These are phyloP conservation scores for Amiota minor DNA, from an alignment of 2,888 invertebrate genomes.

Conservation along the genomic window DNA sequence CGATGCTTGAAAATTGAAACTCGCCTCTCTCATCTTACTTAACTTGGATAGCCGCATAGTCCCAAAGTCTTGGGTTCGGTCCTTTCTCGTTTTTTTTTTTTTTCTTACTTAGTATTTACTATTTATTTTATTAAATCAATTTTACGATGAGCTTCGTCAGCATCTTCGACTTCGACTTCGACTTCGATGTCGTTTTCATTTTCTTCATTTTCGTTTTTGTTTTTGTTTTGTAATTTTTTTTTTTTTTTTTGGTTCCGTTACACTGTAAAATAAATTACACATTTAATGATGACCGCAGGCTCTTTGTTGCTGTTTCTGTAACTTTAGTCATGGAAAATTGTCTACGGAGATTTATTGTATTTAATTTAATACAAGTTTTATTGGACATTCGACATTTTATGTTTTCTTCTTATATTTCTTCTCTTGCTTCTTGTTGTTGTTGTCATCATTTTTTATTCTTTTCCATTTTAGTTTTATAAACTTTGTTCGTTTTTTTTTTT, in stretches of 20 bases:
- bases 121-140: constrained; percentile 62
- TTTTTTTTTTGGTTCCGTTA: constrained; percentile 42
- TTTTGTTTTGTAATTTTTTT: constrained; percentile 38
- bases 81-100: not conserved
- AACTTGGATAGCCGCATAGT: too few relatives aligned
- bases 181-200: not conserved
- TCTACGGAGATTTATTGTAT: constrained; percentile 56
- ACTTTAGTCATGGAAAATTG: constrained; percentile 9
- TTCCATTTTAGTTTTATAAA: not conserved
- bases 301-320: constrained; percentile 58
- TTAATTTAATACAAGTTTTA: constrained; percentile 63
- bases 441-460: not conserved
- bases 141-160: constrained; percentile 44
- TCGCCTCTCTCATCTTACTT: constrained; percentile 44
- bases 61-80: not conserved
- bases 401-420: not conserved
- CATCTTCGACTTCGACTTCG: constrained; percentile 10
- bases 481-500: not conserved
- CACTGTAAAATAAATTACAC: constrained; percentile 61
- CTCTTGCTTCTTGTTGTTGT: not conserved
- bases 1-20: constrained; percentile 65
- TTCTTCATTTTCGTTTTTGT: constrained; percentile 32
- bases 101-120: constrained; percentile 13
- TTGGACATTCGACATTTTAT: constrained; percentile 23
- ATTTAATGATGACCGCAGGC: constrained; percentile 67